These are phyloP conservation scores for Drosophila fuyamai DNA, from an alignment of 1,140 invertebrate species.

Conservation along the genomic window DNA sequence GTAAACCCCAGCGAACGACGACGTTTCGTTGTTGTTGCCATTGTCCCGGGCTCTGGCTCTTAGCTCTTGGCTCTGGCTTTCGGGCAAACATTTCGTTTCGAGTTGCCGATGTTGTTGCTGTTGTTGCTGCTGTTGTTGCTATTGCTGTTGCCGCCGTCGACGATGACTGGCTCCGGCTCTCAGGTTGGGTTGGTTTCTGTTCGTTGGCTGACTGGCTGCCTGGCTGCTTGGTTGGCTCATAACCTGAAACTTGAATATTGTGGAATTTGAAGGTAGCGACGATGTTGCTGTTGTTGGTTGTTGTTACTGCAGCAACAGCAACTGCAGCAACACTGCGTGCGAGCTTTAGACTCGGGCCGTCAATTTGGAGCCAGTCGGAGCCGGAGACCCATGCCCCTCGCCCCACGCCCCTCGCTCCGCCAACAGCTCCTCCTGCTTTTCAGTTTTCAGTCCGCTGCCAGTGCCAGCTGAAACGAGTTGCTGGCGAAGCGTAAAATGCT, in stretches of 20 bases:
- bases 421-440: conserved; percentile 22
- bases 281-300: conserved; percentile 35
- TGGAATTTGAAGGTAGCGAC: conserved; percentile 81
- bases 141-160: conserved; percentile 37
- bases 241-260: conserved; percentile 83
- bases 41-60: conserved; percentile 60
- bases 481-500: conserved; percentile 76
- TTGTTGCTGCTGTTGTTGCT: conserved; percentile 28
- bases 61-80: conserved; percentile 68
- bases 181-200: conserved; percentile 62
- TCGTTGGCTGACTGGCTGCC: conserved; percentile 27
- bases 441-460: conserved; percentile 39
- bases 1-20: conserved; percentile 57
- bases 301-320: conserved; percentile 34
- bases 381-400: conserved; percentile 3
- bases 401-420: conserved; percentile 3
- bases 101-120: conserved; percentile 30
- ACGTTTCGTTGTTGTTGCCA: conserved; percentile 53
- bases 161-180: conserved; percentile 75
- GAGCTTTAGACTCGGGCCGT: conserved; percentile 79
- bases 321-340: conserved; percentile 69
- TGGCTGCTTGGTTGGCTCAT: conserved; percentile 69
- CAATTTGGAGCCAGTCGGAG: conserved; percentile 74
- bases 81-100: conserved; percentile 75
- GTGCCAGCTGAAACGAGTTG: conserved; percentile 76